Percentiles rank a stretch among this genome's conserved stretches.
These are phyloP conservation scores for Danio jaintianensis DNA, from an alignment of 2,797 vertebrate species.

Conservation along the genomic window DNA sequence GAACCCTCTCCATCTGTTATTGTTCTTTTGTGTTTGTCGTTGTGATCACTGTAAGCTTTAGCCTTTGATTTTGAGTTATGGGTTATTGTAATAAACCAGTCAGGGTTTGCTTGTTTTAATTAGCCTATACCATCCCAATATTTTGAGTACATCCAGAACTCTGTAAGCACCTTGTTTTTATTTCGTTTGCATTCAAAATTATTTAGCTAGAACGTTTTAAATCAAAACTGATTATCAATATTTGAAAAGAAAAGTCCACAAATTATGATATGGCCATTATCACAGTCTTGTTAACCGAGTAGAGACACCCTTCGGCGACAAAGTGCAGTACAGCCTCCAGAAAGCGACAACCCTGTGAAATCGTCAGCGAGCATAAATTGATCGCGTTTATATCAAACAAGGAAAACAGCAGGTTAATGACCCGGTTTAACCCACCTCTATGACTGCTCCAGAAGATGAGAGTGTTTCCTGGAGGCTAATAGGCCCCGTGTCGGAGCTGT, in stretches of 20 bases:
- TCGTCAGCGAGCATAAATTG: neutral
- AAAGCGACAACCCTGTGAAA: slow-evolving; percentile 1
- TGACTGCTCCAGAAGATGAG: slow-evolving; percentile 71
- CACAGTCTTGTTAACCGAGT: neutral
- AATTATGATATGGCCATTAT: neutral
- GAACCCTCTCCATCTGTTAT: neutral
- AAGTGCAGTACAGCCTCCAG: slow-evolving; percentile 12
- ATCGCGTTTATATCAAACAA: neutral
- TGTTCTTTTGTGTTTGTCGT: neutral
- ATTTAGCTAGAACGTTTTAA: neutral
- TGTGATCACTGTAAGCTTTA: slow-evolving; percentile 10
- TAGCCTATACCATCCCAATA: neutral
- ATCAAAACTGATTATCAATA: neutral
- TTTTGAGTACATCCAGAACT: neutral
- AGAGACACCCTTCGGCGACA: slow-evolving; percentile 9
- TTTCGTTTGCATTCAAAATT: neutral
- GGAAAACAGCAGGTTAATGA: neutral
- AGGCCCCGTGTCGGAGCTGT: slow-evolving; percentile 74
- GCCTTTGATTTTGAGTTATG: slow-evolving; percentile 24
- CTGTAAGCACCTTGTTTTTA: neutral
- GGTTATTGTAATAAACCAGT: slow-evolving; percentile 3
- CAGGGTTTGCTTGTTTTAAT: slow-evolving; percentile 11
- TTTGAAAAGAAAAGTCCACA: neutral
- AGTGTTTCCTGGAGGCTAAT: slow-evolving; percentile 71
- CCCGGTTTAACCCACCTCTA: slow-evolving; percentile 4